Evolutionary conservation across 2,797 vertebrate genomes (phyloP), one percentile per base, ranked within the genome.

Genomic region (Acipenser ruthenus): DNA sequence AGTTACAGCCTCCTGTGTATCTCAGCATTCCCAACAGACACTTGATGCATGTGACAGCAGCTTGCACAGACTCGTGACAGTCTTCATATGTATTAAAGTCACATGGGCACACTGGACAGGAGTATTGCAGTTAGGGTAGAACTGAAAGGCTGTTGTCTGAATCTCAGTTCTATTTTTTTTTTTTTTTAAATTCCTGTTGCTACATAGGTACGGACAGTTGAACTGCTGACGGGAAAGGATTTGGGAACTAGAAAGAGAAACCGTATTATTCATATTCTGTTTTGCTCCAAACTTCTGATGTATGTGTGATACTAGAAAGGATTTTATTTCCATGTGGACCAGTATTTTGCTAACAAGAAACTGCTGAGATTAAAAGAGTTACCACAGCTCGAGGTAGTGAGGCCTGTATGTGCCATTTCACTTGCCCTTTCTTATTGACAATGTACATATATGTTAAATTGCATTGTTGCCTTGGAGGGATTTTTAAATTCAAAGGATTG

Each of bases 241-340:
- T 51, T 23, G 73, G 75, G 68, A 72, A 72, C 70, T 71, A 72
- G 63, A 69, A 12, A 71, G 71, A 68, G 66, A 68, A 71, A 50
- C 65, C 71, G 2, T 68, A 74, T 68, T 74, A 73, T 77, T 62
- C 61, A 12, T 77, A 78, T 70, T 74, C 67, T 75, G 77, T 78
- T 60, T 74, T 51, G 12, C 15, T 59, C 74, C 65, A 62, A 74
- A 72, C 74, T 65, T 53, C 62, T 81, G 77, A 80, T 83, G 79
- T 69, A 68, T 72, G 68, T 75, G 71, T 80, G 77, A 75, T 72
- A 74, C 77, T 69, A 73, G 23, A 74, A 72, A 73, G 72, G 64
- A 56, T 72, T 78, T 83, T 76, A 85, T 84, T 78, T 82, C 78
- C 76, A 77, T 62, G 61, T 52, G 62, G 79, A 78, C 60, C 64